Percentiles rank a stretch among this genome's conserved stretches.
These are phyloP conservation scores for Drosophila nr. fundita DNA, from an alignment of 2,888 invertebrate genomes.

Conservation along the genomic window DNA sequence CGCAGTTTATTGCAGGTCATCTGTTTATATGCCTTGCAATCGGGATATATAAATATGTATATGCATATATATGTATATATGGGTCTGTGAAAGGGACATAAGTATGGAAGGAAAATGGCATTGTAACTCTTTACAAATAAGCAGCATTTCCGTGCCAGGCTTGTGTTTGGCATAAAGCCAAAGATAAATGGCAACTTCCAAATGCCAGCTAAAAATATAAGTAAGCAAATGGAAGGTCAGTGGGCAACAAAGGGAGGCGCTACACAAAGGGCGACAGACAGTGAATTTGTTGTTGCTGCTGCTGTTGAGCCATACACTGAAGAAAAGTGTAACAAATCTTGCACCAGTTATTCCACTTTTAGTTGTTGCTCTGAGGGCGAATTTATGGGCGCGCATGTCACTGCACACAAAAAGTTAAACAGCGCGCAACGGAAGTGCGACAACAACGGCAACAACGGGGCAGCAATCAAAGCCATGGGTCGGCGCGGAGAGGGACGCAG, in stretches of 20 bases:
- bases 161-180: constrained; percentile 76
- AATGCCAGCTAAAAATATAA: constrained; percentile 68
- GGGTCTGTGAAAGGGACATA: not conserved
- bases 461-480: not conserved
- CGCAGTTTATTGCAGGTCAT: constrained; percentile 72
- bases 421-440: constrained; percentile 79
- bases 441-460: constrained; percentile 34
- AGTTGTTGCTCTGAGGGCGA: constrained; percentile 58
- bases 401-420: constrained; percentile 81
- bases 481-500: not conserved
- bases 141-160: constrained; percentile 73
- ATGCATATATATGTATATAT: not conserved
- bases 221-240: constrained; percentile 67
- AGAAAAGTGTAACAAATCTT: constrained; percentile 71
- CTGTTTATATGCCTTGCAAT: constrained; percentile 31
- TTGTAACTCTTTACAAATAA: constrained; percentile 74
- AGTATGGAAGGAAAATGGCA: constrained; percentile 40
- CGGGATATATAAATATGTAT: constrained; percentile 2
- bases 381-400: constrained; percentile 77
- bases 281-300: constrained; percentile 30
- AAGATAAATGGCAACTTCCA: constrained; percentile 76
- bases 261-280: constrained; percentile 13
- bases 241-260: not conserved
- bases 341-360: constrained; percentile 55
- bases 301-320: constrained; percentile 24